These are phyloP conservation scores for Neolamprologus falcicula DNA, from an alignment of 2,113 vertebrate genomes.

Conservation along the genomic window DNA sequence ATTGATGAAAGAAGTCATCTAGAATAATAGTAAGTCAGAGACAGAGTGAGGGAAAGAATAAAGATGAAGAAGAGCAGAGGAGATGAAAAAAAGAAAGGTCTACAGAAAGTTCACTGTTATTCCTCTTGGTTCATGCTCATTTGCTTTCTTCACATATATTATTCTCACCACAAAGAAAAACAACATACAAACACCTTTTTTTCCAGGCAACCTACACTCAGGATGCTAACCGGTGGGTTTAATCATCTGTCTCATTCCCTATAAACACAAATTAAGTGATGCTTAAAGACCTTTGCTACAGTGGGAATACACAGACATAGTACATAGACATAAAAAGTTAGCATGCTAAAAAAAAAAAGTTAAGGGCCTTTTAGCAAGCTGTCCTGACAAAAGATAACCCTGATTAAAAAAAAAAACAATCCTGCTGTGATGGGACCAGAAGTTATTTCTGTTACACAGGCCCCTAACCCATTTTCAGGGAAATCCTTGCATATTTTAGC, in stretches of 20 bases:
- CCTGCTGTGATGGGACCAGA: not conserved
- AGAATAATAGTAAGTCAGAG: slow-evolving; percentile 35
- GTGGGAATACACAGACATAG: not conserved
- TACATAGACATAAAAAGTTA: not conserved
- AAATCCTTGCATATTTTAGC: not conserved
- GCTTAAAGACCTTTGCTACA: not conserved
- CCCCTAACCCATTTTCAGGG: not conserved
- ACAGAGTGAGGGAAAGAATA: not conserved
- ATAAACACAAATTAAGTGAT: not conserved
- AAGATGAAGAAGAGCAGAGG: not conserved
- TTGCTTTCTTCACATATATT: not conserved
- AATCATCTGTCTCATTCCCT: not conserved
- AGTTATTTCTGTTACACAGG: not conserved
- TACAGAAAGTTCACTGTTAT: not conserved
- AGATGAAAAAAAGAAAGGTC: not conserved
- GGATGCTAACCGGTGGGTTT: not conserved
- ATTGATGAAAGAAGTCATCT: slow-evolving; percentile 41
- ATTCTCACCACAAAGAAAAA: not conserved
- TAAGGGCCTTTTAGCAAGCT: not conserved
- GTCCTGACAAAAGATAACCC: not conserved
- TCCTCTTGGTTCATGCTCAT: not conserved
- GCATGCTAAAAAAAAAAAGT: not conserved
- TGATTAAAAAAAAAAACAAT: not conserved
- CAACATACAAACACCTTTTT: not conserved
- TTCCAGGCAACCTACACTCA: not conserved